Percentiles rank a stretch among this genome's conserved stretches.
These are phyloP conservation scores for Shargacucullia verbasci DNA, from an alignment of 2,888 invertebrate species.

Conservation along the genomic window DNA sequence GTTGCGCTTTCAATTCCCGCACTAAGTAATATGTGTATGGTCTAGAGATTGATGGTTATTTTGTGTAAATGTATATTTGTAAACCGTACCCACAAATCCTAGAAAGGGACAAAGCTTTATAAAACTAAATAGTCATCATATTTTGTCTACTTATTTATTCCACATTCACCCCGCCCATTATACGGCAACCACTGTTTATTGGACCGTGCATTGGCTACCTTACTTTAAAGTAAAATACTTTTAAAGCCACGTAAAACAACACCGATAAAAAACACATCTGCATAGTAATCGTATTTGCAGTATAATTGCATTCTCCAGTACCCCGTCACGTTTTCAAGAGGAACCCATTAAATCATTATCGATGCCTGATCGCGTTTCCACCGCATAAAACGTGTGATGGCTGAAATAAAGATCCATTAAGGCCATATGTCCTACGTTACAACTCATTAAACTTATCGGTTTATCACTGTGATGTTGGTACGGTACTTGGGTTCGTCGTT, in stretches of 20 bases:
- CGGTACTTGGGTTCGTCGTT: conserved; percentile 5
- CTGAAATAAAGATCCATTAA: conserved; percentile 36
- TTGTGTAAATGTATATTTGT: too few relatives aligned
- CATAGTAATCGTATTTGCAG: conserved; percentile 8
- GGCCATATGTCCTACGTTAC: conserved; percentile 16
- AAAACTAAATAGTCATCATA: too few relatives aligned
- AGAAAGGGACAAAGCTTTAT: too few relatives aligned
- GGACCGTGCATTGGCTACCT: too few relatives aligned
- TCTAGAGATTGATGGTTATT: too few relatives aligned
- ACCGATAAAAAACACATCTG: conserved; percentile 3
- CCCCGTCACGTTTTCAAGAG: conserved; percentile 22
- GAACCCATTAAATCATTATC: conserved; percentile 37
- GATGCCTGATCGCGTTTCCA: conserved; percentile 21
- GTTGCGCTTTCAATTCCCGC: too few relatives aligned
- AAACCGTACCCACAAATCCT: too few relatives aligned
- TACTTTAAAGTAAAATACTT: too few relatives aligned
- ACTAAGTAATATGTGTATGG: too few relatives aligned
- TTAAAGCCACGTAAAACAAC: neutral
- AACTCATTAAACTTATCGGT: conserved; percentile 39
- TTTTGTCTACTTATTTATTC: too few relatives aligned
- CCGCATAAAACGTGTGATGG: conserved; percentile 25
- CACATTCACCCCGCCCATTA: too few relatives aligned
- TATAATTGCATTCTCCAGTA: conserved; percentile 37
- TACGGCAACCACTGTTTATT: too few relatives aligned
- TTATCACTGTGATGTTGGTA: conserved; percentile 18